Evolutionary conservation across 2,888 invertebrate species (phyloP).

Genomic region (Tetragonisca angustula): DNA sequence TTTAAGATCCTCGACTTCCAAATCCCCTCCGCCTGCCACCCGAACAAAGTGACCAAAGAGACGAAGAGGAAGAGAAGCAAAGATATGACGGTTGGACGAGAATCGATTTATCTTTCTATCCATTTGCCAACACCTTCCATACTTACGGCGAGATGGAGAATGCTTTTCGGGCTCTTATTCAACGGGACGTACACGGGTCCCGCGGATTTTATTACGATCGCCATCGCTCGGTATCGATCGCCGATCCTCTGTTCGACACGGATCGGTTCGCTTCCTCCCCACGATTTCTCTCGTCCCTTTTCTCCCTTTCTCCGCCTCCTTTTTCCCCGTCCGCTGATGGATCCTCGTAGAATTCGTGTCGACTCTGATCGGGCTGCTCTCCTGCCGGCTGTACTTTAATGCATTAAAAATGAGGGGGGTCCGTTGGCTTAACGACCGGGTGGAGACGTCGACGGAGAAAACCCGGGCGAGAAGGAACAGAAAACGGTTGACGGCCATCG

Average conservation of each 20-base stretch:
- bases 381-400: constrained; percentile 38
- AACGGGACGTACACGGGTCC: neutral
- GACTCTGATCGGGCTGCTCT: constrained; percentile 5
- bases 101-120: constrained; percentile 25
- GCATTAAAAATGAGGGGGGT: constrained; percentile 55
- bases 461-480: neutral
- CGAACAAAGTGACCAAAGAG: neutral
- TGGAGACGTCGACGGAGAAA: constrained; percentile 10
- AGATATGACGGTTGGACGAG: constrained; percentile 12
- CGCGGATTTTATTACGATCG: constrained; percentile 37
- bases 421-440: constrained; percentile 42
- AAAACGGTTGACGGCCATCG: too few species aligned
- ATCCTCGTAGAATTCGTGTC: constrained; percentile 51
- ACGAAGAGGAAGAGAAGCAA: neutral
- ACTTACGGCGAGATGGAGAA: neutral
- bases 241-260: constrained; percentile 37
- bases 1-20: neutral
- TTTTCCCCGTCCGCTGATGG: constrained; percentile 32
- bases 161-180: constrained; percentile 23
- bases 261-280: constrained; percentile 18
- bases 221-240: constrained; percentile 26
- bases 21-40: neutral
- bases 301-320: neutral
- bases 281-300: neutral
- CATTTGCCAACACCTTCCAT: constrained; percentile 17